Conservation (phyloP, 2,797 vertebrate genomes). For the Tinamus major region DNA sequence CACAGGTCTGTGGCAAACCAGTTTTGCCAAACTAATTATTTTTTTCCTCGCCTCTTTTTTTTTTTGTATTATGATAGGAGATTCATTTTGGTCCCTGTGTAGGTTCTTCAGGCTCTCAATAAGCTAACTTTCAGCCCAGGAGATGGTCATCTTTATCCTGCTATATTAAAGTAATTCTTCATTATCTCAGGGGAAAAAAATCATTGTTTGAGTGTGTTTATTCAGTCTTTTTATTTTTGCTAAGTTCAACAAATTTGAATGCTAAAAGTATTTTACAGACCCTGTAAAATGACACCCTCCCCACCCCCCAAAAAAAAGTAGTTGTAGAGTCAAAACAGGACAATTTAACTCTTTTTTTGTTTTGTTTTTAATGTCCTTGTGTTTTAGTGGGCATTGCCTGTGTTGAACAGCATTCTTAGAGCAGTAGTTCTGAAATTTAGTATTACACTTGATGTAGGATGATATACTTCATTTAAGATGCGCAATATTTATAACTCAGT, state of each 20-base stretch:
- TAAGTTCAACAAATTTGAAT: slow-evolving; percentile 2
- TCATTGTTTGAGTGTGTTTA: not conserved
- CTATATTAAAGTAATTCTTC: not conserved
- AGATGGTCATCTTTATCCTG: not conserved
- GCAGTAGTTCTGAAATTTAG: not conserved
- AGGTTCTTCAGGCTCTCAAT: not conserved
- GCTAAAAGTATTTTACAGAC: not conserved
- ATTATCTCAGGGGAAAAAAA: not conserved
- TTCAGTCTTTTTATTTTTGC: not conserved
- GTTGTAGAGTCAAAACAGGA: too few relatives aligned
- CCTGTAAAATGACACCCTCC: not conserved
- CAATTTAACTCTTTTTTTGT: too few relatives aligned
- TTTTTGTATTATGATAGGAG: not conserved
- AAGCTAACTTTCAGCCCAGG: not conserved
- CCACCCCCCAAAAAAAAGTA: too few relatives aligned
- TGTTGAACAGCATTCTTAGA: not conserved
- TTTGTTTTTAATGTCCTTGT: slow-evolving; percentile 21
- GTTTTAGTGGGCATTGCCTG: not conserved
- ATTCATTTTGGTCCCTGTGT: not conserved
- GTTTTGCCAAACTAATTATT: not conserved
- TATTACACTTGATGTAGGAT: not conserved
- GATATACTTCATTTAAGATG: not conserved
- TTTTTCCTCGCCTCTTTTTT: too few relatives aligned
- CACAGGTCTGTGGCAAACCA: not conserved
- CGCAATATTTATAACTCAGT: not conserved